Evolutionary conservation across 1,140 invertebrate species (phyloP).

Genomic region (Ceratosolen solmsi): DNA sequence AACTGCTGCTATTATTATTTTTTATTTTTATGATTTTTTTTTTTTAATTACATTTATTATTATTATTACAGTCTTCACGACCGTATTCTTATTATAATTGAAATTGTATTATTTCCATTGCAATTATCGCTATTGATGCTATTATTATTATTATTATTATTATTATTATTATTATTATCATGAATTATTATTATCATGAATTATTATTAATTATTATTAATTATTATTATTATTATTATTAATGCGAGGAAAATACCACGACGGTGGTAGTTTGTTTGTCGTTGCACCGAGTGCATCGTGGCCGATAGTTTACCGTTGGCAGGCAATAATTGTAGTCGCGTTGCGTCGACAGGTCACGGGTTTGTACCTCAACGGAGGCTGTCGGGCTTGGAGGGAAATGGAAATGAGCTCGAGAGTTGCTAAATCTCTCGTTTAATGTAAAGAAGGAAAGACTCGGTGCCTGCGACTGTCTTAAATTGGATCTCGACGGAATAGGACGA

Average conservation of each 20-base stretch:
- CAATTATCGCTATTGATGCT: not conserved
- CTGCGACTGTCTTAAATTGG: no score
- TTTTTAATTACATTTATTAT: not conserved
- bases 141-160: slow-evolving; percentile 8
- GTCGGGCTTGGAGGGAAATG: no score
- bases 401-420: not conserved
- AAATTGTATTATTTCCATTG: not conserved
- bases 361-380: no score
- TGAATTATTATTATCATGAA: not conserved
- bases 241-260: not conserved
- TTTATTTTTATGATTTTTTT: not conserved
- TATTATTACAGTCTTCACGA: not conserved
- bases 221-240: not conserved
- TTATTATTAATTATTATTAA: not conserved
- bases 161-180: not conserved
- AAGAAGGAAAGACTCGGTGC: no score
- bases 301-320: not conserved
- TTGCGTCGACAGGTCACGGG: not conserved
- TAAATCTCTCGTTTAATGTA: no score
- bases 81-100: not conserved
- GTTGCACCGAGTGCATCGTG: not conserved
- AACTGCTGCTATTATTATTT: not conserved
- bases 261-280: not conserved
- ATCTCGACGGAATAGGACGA: no score
- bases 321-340: not conserved